Conservation (phyloP, 1,140 invertebrate genomes). For the Metaphire vulgaris region DNA sequence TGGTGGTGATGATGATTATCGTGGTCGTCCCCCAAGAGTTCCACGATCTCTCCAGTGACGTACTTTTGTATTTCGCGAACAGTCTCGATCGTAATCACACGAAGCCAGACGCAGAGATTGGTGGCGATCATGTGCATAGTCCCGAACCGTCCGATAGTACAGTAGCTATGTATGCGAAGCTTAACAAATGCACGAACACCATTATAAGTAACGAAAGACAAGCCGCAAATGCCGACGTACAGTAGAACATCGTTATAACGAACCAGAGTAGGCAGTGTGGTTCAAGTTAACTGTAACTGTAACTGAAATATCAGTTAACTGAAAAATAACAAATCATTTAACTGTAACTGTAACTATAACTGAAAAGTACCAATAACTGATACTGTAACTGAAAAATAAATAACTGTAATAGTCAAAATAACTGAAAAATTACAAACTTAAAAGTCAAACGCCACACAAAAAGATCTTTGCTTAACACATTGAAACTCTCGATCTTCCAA, state of each 20-base stretch:
- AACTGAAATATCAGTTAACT: not conserved
- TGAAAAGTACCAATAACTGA: too few relatives aligned
- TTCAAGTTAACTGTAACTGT: not conserved
- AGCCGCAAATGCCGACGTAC: too few relatives aligned
- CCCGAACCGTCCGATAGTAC: constrained; percentile 75
- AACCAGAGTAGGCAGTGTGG: not conserved
- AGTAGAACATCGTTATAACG: not conserved
- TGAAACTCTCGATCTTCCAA: too few relatives aligned
- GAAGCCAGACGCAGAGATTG: constrained; percentile 89
- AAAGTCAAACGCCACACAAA: too few relatives aligned
- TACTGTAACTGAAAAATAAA: too few relatives aligned
- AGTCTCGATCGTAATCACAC: constrained; percentile 71
- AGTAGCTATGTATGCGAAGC: not conserved
- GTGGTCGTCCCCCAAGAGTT: not conserved
- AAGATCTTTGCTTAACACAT: too few relatives aligned
- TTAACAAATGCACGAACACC: too few relatives aligned
- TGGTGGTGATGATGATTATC: too few relatives aligned
- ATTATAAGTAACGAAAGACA: too few relatives aligned
- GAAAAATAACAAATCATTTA: not conserved
- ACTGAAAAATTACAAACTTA: too few relatives aligned
- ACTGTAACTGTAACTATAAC: too few relatives aligned
- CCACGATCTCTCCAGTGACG: not conserved
- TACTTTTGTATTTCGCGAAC: not conserved
- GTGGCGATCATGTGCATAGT: constrained; percentile 97
- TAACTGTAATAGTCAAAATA: too few relatives aligned